A percentile compares a stretch with the other conserved stretches of the same genome.
Evolutionary conservation across 2,797 vertebrate genomes (phyloP).

Genomic region (Lagocephalus sceleratus): DNA sequence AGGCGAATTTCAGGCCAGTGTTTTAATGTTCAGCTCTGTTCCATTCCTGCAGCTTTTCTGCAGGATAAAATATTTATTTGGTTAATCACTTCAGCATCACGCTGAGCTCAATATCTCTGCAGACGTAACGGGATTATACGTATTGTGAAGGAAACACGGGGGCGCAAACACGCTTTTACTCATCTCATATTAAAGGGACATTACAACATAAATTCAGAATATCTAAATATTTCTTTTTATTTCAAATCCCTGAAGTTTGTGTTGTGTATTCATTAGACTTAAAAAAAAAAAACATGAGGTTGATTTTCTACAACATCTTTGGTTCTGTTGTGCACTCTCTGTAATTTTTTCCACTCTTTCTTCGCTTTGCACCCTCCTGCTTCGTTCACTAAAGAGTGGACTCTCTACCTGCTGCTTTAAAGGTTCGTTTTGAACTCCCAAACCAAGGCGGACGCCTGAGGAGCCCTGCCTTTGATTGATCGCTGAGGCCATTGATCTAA

Average conservation of each 20-base stretch:
- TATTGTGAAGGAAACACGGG: slow-evolving; percentile 68
- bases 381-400: slow-evolving; percentile 61
- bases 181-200: slow-evolving; percentile 31
- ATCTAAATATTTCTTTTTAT: no score
- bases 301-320: slow-evolving; percentile 22
- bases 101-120: slow-evolving; percentile 58
- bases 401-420: slow-evolving; percentile 74
- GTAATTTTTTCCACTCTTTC: slow-evolving; percentile 27
- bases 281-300: slow-evolving; percentile 10
- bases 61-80: slow-evolving; percentile 72
- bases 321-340: slow-evolving; percentile 1
- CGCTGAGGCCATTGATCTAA: slow-evolving; percentile 81
- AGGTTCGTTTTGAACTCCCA: slow-evolving; percentile 75
- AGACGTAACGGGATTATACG: slow-evolving; percentile 65
- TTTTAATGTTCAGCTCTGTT: slow-evolving; percentile 66
- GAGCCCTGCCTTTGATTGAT: slow-evolving; percentile 79
- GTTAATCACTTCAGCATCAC: slow-evolving; percentile 62
- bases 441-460: slow-evolving; percentile 59
- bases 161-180: slow-evolving; percentile 58
- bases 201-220: slow-evolving; percentile 16
- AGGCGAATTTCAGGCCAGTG: slow-evolving; percentile 61
- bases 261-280: no score
- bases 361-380: slow-evolving; percentile 41
- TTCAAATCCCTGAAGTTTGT: no score
- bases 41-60: slow-evolving; percentile 61